phyloP scores from a whole-genome alignment of 1,140 invertebrate genomes.

The Bombus confusus region DNA sequence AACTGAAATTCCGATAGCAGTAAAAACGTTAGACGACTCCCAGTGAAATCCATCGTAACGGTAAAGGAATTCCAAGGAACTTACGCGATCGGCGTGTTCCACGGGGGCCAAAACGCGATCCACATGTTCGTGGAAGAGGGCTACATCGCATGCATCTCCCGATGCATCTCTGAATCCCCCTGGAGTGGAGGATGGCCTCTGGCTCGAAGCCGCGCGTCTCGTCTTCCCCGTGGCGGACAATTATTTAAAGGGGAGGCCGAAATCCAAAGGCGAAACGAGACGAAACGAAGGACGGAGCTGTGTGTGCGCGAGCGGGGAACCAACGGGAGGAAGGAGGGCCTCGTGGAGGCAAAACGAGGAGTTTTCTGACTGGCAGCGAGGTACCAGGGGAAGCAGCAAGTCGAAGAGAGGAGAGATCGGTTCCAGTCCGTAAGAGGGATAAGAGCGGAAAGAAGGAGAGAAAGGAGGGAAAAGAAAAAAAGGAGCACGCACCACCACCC shows the following conservation, averaged over 20 bases:
- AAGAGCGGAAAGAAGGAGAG: constrained; percentile 57
- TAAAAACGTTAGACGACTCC: background rate
- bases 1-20: too few relatives aligned
- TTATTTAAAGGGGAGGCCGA: constrained; percentile 74
- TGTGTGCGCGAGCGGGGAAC: constrained; percentile 1
- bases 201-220: constrained; percentile 29
- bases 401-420: constrained; percentile 48
- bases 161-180: constrained; percentile 62
- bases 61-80: background rate
- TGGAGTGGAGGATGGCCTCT: constrained; percentile 20
- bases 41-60: background rate
- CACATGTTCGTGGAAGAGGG: constrained; percentile 45
- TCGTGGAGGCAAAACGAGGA: constrained; percentile 62
- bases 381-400: constrained; percentile 51
- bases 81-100: background rate
- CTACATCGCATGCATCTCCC: constrained; percentile 29
- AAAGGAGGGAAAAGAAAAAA: constrained; percentile 46
- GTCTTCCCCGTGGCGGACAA: constrained; percentile 67
- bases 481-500: constrained; percentile 73
- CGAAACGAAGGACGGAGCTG: constrained; percentile 1
- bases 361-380: constrained; percentile 66
- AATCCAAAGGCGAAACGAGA: constrained; percentile 70
- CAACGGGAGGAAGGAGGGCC: constrained; percentile 5
- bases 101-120: background rate
- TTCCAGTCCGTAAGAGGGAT: constrained; percentile 53